These are phyloP conservation scores for Semotilus atromaculatus DNA, from an alignment of 2,797 vertebrate genomes.

Conservation along the genomic window DNA sequence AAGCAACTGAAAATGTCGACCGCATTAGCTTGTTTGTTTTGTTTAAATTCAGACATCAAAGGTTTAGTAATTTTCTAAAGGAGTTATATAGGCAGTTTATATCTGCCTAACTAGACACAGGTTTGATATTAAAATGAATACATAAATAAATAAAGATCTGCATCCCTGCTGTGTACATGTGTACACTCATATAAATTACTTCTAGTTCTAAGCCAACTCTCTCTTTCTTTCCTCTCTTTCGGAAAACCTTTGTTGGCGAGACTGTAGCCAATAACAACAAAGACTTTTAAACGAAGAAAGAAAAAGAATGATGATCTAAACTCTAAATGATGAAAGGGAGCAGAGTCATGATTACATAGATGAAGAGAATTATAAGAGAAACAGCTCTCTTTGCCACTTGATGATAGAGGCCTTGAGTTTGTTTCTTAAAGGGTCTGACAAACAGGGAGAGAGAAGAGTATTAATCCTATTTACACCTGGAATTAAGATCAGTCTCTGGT, in stretches of 20 bases:
- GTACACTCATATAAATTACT: background rate
- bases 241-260: conserved; percentile 8
- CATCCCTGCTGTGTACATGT: background rate
- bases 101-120: background rate
- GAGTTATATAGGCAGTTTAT: too few relatives aligned
- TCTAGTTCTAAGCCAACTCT: background rate
- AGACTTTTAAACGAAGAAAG: background rate
- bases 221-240: background rate
- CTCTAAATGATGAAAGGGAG: conserved; percentile 16
- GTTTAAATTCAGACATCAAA: background rate
- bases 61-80: background rate
- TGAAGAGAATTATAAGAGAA: background rate
- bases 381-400: background rate
- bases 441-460: background rate
- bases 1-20: background rate
- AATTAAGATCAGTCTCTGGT: conserved; percentile 1
- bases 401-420: background rate
- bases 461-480: background rate
- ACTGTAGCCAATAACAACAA: conserved; percentile 8
- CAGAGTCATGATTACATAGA: background rate
- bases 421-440: background rate
- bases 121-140: background rate
- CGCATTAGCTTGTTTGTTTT: background rate
- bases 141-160: background rate
- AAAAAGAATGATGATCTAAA: conserved; percentile 19